Evolutionary conservation across 2,888 invertebrate genomes (phyloP).

Genomic region (Cacoxenus indagator): DNA sequence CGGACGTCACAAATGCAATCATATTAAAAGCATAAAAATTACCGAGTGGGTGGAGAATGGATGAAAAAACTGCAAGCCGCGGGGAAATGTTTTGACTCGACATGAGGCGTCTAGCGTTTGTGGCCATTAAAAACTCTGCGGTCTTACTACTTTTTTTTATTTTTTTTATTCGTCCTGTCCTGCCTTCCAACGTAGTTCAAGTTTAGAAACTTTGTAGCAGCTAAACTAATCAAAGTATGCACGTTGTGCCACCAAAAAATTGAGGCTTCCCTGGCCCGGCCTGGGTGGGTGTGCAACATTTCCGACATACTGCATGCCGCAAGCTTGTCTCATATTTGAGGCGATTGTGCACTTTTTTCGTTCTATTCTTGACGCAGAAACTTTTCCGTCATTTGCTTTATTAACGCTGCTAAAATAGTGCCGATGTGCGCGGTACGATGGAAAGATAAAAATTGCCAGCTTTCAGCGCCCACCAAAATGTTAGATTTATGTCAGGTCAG

Average conservation of each 20-base stretch:
- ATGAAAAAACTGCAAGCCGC: constrained; percentile 35
- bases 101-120: neutral
- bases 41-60: constrained; percentile 24
- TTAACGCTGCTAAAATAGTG: constrained; percentile 33
- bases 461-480: too few species aligned
- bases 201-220: constrained; percentile 22
- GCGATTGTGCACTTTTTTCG: constrained; percentile 38
- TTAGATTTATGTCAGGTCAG: too few species aligned
- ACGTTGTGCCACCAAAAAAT: neutral
- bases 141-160: neutral
- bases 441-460: too few species aligned
- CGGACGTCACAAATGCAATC: constrained; percentile 59
- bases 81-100: neutral
- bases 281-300: too few species aligned
- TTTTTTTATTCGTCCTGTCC: neutral
- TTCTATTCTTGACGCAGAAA: constrained; percentile 39
- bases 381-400: constrained; percentile 49
- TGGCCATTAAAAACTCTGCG: constrained; percentile 31
- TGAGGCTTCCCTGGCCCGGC: too few species aligned
- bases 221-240: constrained; percentile 47
- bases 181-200: neutral
- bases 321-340: too few species aligned
- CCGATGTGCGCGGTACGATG: too few species aligned
- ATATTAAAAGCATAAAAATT: constrained; percentile 50
- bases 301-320: too few species aligned